A percentile compares a stretch with the other conserved stretches of the same genome.
Conservation (phyloP, 2,888 invertebrate species). For the Scaptomyza cyrtandrae region DNA sequence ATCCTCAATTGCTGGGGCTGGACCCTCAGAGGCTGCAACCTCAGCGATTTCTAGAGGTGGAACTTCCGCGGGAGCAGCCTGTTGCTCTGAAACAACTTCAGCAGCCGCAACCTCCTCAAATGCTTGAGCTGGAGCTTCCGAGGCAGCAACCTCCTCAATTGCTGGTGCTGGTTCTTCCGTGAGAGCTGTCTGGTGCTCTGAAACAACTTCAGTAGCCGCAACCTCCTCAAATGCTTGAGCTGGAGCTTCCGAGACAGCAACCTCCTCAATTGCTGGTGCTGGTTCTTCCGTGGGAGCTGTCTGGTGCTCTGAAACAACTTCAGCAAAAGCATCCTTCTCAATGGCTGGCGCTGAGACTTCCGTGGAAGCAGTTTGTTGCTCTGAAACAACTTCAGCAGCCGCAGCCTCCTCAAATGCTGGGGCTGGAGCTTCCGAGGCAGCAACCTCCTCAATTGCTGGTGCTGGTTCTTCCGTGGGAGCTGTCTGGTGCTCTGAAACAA, state of each 20-base stretch:
- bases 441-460: background rate
- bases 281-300: background rate
- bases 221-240: background rate
- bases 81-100: background rate
- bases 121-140: background rate
- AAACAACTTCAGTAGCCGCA: background rate
- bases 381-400: background rate
- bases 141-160: background rate
- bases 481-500: no score
- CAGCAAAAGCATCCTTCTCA: background rate
- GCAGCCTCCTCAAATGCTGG: background rate
- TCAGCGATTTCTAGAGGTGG: background rate
- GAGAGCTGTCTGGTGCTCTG: background rate
- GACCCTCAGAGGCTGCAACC: background rate
- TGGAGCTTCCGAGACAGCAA: background rate
- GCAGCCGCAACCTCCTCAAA: background rate
- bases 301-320: background rate
- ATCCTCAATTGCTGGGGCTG: background rate
- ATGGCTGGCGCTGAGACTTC: background rate
- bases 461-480: background rate
- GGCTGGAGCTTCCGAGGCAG: background rate
- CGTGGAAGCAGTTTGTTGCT: background rate
- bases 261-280: background rate
- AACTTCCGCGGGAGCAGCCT: background rate
- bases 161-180: background rate